Evolutionary conservation across 2,113 vertebrate species (phyloP), one percentile per base, ranked within the genome.

Genomic region (Pitta sordida): DNA sequence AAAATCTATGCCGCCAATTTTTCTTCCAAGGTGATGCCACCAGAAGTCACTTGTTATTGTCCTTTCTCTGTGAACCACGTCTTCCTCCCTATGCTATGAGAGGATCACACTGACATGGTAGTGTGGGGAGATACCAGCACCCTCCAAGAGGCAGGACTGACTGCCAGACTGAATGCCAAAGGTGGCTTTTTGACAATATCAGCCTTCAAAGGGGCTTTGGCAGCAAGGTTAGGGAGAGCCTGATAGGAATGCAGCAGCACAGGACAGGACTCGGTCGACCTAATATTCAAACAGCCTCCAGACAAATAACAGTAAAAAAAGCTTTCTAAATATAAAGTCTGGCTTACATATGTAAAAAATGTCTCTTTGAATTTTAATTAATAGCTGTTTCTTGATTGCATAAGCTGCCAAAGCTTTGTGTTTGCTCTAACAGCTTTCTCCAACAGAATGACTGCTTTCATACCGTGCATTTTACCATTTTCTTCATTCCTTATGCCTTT

Each of bases 391-490:
- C 93, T 94, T 84, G 82, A 90, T 68, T 68, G 76, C 7, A 22
- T 41, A 65, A 85, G 59, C 77, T 77, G 85, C 46, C 83, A 85
- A 94, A 88, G 91, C 22, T 79, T 91, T 82, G 21, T 3, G 71
- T 19, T 53, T 83, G 68, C 86, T 90, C 2, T 56, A 88, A 83
- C 52, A 67, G 88, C 81, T 91, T 95, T 90, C 90, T 75, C 93
- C 44, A 69, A 20, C 77, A 95, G 93, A 88, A 94, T 64, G 5
- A 59, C 49, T 67, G 84, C 83, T 95, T 88, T 83, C 48, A 9
- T 95, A 93, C 75, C 76, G 91, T 91, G 81, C 53, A 91, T 95
- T 96, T 97, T 84, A 76, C 63, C 29, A 59, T 94, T 96, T 93
- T 79, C 88, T 94, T 70, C 86, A 73, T 81, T 85, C 93, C 81